Evolutionary conservation across 2,888 invertebrate genomes (phyloP).

Genomic region (Drosophila macrospina): DNA sequence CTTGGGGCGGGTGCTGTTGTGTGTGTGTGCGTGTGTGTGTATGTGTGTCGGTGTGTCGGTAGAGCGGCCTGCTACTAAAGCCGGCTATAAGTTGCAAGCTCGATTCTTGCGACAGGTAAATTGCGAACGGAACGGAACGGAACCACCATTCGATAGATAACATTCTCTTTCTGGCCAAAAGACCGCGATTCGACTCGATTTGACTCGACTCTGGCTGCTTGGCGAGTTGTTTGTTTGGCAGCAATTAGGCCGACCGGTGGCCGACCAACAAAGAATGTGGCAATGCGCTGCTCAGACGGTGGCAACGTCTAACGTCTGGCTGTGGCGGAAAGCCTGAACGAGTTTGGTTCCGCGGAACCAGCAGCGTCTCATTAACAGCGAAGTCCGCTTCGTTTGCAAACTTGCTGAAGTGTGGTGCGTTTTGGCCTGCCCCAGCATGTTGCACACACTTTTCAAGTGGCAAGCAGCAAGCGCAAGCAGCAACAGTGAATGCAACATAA

Average conservation of each 20-base stretch:
- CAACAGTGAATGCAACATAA: conserved; percentile 51
- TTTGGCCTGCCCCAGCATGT: conserved; percentile 21
- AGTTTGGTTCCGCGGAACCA: conserved; percentile 79
- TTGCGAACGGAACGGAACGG: conserved; percentile 66
- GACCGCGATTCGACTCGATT: not conserved
- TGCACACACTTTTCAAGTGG: conserved; percentile 57
- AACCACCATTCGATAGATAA: conserved; percentile 26
- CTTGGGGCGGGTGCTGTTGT: no score
- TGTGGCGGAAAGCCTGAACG: conserved; percentile 55
- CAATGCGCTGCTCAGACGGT: conserved; percentile 44
- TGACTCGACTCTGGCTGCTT: not conserved
- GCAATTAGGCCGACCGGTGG: conserved; percentile 18
- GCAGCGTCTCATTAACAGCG: conserved; percentile 55
- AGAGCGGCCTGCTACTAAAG: not conserved
- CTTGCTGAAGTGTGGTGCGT: conserved; percentile 6
- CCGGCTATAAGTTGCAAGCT: conserved; percentile 30
- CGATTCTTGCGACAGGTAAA: conserved; percentile 71
- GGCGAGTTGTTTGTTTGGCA: not conserved
- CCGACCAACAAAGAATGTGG: conserved; percentile 70
- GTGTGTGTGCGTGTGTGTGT: no score
- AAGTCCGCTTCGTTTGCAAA: not conserved
- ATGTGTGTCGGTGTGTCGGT: not conserved
- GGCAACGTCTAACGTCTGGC: conserved; percentile 13
- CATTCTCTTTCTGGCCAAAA: conserved; percentile 60
- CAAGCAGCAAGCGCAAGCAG: conserved; percentile 49